Evolutionary conservation across 2,113 vertebrate species (phyloP).

Genomic region (Proterorhinus semilunaris): DNA sequence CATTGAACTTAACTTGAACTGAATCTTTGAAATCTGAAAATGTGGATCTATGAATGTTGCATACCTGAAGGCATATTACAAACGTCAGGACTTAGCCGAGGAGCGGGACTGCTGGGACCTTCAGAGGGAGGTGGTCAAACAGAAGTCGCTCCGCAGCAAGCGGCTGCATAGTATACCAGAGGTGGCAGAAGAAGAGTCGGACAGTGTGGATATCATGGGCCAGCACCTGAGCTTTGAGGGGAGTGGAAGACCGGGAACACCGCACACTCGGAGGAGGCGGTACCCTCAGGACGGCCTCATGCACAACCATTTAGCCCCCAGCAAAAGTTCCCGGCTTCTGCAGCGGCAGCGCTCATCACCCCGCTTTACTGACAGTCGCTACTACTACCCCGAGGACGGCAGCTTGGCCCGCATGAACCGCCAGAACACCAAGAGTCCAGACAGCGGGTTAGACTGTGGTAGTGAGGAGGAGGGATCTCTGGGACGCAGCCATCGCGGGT

Average conservation of each 20-base stretch:
- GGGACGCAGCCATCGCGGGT: conserved; percentile 65
- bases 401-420: conserved; percentile 66
- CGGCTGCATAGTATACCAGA: conserved; percentile 97
- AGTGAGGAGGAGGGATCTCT: conserved; percentile 89
- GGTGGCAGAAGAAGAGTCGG: conserved; percentile 90
- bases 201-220: conserved; percentile 67
- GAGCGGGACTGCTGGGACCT: conserved; percentile 82
- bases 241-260: conserved; percentile 54
- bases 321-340: conserved; percentile 57
- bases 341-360: conserved; percentile 74
- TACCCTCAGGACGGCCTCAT: conserved; percentile 63
- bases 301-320: conserved; percentile 60
- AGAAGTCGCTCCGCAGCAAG: conserved; percentile 83
- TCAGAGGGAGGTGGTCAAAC: conserved; percentile 84
- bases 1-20: conserved; percentile 58
- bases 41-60: conserved; percentile 41
- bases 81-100: conserved; percentile 77
- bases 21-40: conserved; percentile 57
- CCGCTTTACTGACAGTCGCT: conserved; percentile 72
- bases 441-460: conserved; percentile 96
- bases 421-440: conserved; percentile 85
- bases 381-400: conserved; percentile 69
- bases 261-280: conserved; percentile 57
- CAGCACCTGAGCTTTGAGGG: conserved; percentile 72
- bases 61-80: conserved; percentile 83